These are phyloP conservation scores for Drosophila jambulina DNA, from an alignment of 1,140 invertebrate genomes.

Conservation along the genomic window DNA sequence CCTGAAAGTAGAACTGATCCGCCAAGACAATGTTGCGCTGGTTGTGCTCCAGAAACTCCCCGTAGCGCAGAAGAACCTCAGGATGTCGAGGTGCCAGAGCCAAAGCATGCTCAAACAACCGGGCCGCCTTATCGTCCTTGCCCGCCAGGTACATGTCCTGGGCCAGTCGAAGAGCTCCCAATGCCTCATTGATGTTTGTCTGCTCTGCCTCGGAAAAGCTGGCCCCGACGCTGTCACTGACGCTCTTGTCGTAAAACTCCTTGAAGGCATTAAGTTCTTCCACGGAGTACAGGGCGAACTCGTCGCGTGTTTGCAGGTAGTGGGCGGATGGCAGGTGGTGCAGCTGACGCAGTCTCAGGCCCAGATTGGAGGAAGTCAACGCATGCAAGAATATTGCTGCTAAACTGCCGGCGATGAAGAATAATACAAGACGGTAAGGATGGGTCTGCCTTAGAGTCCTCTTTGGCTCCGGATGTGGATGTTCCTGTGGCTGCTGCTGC, in stretches of 20 bases:
- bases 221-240: constrained; percentile 61
- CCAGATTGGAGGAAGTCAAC: constrained; percentile 28
- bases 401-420: constrained; percentile 64
- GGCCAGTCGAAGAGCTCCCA: constrained; percentile 93
- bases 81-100: constrained; percentile 96
- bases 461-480: neutral
- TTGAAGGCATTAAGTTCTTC: constrained; percentile 69
- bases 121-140: constrained; percentile 94
- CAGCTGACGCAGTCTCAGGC: constrained; percentile 50
- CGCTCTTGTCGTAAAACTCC: constrained; percentile 72
- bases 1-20: constrained; percentile 94
- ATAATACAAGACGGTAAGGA: constrained; percentile 45
- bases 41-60: constrained; percentile 96
- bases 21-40: constrained; percentile 95
- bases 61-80: constrained; percentile 96
- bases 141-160: constrained; percentile 92
- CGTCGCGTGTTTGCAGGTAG: constrained; percentile 76
- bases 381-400: constrained; percentile 59
- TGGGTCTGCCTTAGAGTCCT: neutral
- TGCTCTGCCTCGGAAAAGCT: constrained; percentile 57
- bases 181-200: constrained; percentile 88
- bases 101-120: constrained; percentile 95
- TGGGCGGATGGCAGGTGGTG: constrained; percentile 68
- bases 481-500: neutral
- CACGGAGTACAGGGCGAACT: constrained; percentile 75